Evolutionary conservation across 2,888 invertebrate genomes (phyloP), one percentile per base, ranked within the genome.

Genomic region (Hirtodrosophila histrioides): DNA sequence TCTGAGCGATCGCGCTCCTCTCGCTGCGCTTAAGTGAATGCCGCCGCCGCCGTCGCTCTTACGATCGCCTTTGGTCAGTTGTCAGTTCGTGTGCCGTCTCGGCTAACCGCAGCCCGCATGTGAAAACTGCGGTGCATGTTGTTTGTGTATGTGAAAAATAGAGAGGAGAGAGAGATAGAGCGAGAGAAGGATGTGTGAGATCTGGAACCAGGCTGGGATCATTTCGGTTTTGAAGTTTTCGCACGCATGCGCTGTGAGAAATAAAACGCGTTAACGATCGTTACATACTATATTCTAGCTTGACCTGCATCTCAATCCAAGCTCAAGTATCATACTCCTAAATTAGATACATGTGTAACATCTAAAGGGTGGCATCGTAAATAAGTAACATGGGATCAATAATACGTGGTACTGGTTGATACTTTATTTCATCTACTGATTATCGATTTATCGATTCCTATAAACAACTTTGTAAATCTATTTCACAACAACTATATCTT

Each of bases 51-150:
- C 51, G 53, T 31, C 39, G 31, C 45, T 62, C 36, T 41, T 31
- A n/a, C n/a, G 61, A 55, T 51, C 61, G 62, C 66, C 61, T 66
- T 56, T 61, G 71, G 71, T 66, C 70, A 68, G 67, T 43, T 57
- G 71, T 66, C 70, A 68, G 67, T 43, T 57, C 71, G 44, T 66
- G 66, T 75, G 58, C 66, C 58, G 74, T 60, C 61, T 75, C 57
- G 76, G 74, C 74, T 68, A 81, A 74, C 78, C 81, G 81, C 81
- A 77, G 70, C 78, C 74, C 74, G 81, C 74, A 77, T 77, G 70
- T 80, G 74, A 80, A 77, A 70, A 62, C 27, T 57, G 64, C 61
- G 46, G 45, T 67, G 43, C 56, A 56, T 60, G 35, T 54, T 64
- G 27, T 69, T 54, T 44, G 44, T 41, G 12, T 29, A 41, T 41